Evolutionary conservation across 2,113 vertebrate genomes (phyloP), one percentile per base, ranked within the genome.

Genomic region (Craseonycteris thonglongyai): DNA sequence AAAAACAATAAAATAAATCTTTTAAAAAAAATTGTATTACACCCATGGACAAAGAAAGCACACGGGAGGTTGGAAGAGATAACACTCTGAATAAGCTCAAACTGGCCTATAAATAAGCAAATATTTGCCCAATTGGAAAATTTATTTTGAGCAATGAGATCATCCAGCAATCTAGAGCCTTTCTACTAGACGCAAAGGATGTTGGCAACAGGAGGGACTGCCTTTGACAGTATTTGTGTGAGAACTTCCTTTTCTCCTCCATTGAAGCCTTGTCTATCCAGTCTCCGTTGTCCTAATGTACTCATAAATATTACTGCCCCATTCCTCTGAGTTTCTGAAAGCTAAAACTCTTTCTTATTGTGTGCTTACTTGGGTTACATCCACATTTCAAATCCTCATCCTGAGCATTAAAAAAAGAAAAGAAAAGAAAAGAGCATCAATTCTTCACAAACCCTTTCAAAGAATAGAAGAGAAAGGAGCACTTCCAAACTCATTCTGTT

Each of bases 111-210:
- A 40, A 93, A 59, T 45, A 91, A 90, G 28, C 45, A 89, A 90
- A 93, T 84, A 72, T 75, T 94, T 78, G 66, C 81, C 38, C 61
- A 76, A 66, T 33, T 65, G 56, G 56, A 95, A 15, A 90, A 86
- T 90, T 91, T 95, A 42, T 83, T 93, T 95, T 88, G 84, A 88
- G 82, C 49, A 96, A 96, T 90, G 93, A 95, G 76, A 56, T 82
- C 85, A 82, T 91, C 30, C 30, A 95, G 33, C 42, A 85, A 69
- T 74, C 93, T 76, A 85, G 85, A 94, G 51, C 66, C 59, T 88
- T 90, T 84, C 59, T 71, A 59, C 71, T 76, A 90, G 84, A 95
- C 61, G 10, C 65, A 80, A 91, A 86, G 71, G 66, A 16, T 47
- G n/a, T 76, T 16, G 47, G 72, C 59, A 84, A 61, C 72, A 94